Conservation (phyloP, 2,888 invertebrate genomes). For the Dexiosoma caninum region DNA sequence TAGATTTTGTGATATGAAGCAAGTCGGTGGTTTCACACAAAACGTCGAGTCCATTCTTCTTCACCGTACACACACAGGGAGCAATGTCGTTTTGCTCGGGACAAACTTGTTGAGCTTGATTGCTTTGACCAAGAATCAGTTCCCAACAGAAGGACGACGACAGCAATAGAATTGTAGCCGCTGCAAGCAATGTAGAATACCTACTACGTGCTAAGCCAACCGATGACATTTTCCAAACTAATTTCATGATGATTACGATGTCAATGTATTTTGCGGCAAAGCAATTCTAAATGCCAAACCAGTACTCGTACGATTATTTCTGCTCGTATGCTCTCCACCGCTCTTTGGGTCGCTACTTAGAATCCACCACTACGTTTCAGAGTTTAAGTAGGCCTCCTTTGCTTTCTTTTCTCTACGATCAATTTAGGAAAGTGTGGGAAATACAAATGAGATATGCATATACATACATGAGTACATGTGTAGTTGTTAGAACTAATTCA, state of each 20-base stretch:
- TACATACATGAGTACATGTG: background rate
- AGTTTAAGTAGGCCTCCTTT: constrained; percentile 16
- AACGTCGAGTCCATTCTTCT: constrained; percentile 92
- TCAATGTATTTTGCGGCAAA: constrained; percentile 20
- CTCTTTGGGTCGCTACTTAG: constrained; percentile 33
- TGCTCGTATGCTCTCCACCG: constrained; percentile 38
- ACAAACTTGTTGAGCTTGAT: constrained; percentile 81
- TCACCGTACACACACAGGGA: constrained; percentile 90
- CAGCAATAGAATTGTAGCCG: constrained; percentile 41
- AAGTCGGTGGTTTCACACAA: constrained; percentile 92
- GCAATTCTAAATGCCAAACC: constrained; percentile 33
- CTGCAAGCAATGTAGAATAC: constrained; percentile 12
- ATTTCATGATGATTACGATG: constrained; percentile 40
- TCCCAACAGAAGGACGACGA: constrained; percentile 45
- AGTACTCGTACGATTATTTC: constrained; percentile 20
- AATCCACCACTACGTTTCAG: constrained; percentile 44
- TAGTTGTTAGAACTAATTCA: constrained; percentile 31
- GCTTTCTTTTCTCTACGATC: constrained; percentile 14
- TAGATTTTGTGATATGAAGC: constrained; percentile 87
- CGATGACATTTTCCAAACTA: constrained; percentile 55
- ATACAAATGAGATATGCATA: constrained; percentile 4
- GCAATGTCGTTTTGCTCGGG: constrained; percentile 86
- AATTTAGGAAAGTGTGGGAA: constrained; percentile 12
- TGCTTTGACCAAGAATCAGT: constrained; percentile 52
- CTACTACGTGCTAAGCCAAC: constrained; percentile 35